Evolutionary conservation across 2,113 vertebrate species (phyloP).

Genomic region (Apodemus speciosus): DNA sequence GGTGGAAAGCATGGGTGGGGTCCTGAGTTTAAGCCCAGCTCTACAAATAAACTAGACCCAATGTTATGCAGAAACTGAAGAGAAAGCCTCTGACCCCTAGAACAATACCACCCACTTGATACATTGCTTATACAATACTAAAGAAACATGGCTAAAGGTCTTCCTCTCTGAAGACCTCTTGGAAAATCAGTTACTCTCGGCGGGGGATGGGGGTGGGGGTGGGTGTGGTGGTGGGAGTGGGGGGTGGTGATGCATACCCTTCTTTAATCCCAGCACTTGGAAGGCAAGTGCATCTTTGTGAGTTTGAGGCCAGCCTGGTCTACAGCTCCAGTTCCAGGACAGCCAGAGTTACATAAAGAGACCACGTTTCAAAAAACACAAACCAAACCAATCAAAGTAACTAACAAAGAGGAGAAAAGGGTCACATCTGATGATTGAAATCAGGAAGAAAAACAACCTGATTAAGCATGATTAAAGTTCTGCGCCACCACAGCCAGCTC

Average conservation of each 20-base stretch:
- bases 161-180: background rate
- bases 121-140: conserved; percentile 20
- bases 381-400: no score
- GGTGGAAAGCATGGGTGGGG: background rate
- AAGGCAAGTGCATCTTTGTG: background rate
- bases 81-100: background rate
- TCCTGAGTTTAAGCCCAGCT: background rate
- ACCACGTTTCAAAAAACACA: background rate
- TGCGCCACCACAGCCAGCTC: background rate
- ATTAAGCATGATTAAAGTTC: background rate
- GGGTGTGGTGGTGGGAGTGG: background rate
- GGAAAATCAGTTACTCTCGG: background rate
- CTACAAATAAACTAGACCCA: background rate
- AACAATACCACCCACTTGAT: background rate
- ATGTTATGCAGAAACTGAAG: background rate
- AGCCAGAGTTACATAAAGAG: background rate
- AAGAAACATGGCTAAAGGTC: background rate
- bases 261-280: background rate
- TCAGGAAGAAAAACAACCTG: no score
- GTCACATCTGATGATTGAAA: no score
- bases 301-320: background rate
- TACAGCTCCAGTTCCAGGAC: background rate
- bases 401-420: no score
- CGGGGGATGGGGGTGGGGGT: no score
- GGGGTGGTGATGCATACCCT: background rate